These are phyloP conservation scores for Coryphaenoides rupestris DNA, from an alignment of 2,113 vertebrate species.

Conservation along the genomic window DNA sequence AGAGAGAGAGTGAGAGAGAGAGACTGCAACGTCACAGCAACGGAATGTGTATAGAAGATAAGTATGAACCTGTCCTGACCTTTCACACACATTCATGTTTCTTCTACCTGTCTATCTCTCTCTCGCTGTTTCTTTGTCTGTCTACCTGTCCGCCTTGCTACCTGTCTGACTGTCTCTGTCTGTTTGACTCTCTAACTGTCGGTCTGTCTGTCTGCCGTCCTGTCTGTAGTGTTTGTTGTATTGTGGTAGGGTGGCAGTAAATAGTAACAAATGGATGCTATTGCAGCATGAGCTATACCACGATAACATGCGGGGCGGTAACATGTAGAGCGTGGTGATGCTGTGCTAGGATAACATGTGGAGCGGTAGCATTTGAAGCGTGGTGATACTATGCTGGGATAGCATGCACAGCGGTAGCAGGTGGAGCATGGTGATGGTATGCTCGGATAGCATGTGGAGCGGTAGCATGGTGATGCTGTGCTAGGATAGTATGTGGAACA, in stretches of 20 bases:
- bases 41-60: constrained; percentile 25
- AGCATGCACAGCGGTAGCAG: too few species aligned
- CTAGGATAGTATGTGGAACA: too few species aligned
- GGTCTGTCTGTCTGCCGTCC: background rate
- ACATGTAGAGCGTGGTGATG: too few species aligned
- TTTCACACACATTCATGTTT: constrained; percentile 4
- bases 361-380: too few species aligned
- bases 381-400: too few species aligned
- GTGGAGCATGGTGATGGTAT: too few species aligned
- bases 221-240: constrained; percentile 45
- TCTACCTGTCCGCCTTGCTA: background rate
- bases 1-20: background rate
- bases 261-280: constrained; percentile 39
- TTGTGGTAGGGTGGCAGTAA: constrained; percentile 47
- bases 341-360: too few species aligned
- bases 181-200: background rate
- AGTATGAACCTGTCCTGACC: constrained; percentile 20
- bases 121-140: background rate
- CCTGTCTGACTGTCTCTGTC: too few species aligned
- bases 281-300: constrained; percentile 33
- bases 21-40: constrained; percentile 8
- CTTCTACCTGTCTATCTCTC: too few species aligned
- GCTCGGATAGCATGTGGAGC: too few species aligned
- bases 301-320: too few species aligned
- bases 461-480: too few species aligned